Evolutionary conservation across 2,113 vertebrate genomes (phyloP).

Genomic region (Brachionichthys hirsutus): DNA sequence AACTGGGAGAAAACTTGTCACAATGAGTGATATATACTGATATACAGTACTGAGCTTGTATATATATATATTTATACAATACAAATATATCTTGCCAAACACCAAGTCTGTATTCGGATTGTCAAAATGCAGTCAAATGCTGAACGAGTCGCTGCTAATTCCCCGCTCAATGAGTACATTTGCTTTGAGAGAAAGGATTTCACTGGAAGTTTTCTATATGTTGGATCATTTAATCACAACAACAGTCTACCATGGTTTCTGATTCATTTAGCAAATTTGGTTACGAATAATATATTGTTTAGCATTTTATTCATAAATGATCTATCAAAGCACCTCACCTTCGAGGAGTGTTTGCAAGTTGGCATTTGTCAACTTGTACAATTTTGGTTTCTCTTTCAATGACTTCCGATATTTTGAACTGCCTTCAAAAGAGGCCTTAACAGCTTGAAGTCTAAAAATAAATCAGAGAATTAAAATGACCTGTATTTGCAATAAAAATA

Average conservation of each 20-base stretch:
- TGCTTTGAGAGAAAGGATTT: too few species aligned
- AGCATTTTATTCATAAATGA: too few species aligned
- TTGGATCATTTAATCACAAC: too few species aligned
- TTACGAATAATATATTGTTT: too few species aligned
- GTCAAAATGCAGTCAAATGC: not conserved
- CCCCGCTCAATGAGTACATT: not conserved
- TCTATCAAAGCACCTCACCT: too few species aligned
- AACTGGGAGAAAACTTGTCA: too few species aligned
- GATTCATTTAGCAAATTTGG: not conserved
- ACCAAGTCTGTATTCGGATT: not conserved
- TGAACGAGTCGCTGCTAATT: not conserved
- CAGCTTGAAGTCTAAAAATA: not conserved
- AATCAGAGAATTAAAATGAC: not conserved
- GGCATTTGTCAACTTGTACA: conserved; percentile 3
- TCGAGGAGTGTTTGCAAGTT: not conserved
- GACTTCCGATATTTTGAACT: not conserved
- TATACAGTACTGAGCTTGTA: not conserved
- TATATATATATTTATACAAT: too few species aligned
- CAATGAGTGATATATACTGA: too few species aligned
- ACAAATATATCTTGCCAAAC: not conserved
- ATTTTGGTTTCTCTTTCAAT: not conserved
- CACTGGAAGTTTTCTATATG: too few species aligned
- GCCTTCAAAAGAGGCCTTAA: not conserved
- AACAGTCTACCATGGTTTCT: not conserved
- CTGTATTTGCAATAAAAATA: not conserved